Conservation (phyloP, 2,113 vertebrate genomes). For the Vimba vimba region DNA sequence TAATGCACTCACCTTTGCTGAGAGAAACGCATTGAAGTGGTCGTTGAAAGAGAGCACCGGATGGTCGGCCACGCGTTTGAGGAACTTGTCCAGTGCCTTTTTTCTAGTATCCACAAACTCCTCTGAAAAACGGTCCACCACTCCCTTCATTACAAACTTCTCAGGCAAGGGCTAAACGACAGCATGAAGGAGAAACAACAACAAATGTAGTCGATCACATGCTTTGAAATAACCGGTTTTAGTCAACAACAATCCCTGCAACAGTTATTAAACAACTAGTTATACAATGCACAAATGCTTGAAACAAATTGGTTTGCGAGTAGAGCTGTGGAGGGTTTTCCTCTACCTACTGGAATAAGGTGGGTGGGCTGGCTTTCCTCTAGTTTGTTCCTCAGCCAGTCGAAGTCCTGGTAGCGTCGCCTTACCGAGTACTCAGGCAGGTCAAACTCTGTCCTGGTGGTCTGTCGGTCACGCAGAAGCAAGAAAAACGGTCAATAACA, state of each 20-base stretch:
- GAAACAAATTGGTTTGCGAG: neutral
- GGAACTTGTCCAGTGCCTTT: slow-evolving; percentile 95
- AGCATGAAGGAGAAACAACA: neutral
- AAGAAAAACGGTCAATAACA: neutral
- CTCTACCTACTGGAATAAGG: slow-evolving; percentile 95
- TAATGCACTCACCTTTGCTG: slow-evolving; percentile 84
- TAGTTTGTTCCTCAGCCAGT: slow-evolving; percentile 93
- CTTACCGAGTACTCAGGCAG: slow-evolving; percentile 93
- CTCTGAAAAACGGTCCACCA: slow-evolving; percentile 97
- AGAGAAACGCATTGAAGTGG: slow-evolving; percentile 90
- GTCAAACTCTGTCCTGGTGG: slow-evolving; percentile 92
- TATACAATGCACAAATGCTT: neutral
- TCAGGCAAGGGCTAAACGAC: slow-evolving; percentile 89
- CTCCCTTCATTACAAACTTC: slow-evolving; percentile 98
- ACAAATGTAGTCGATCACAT: neutral
- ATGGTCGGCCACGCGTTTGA: slow-evolving; percentile 94
- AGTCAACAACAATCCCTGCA: neutral
- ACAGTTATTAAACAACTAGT: neutral
- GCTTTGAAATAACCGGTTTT: neutral
- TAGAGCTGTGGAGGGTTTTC: slow-evolving; percentile 32
- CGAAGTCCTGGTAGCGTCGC: slow-evolving; percentile 96
- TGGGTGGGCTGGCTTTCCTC: slow-evolving; percentile 97
- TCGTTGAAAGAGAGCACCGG: slow-evolving; percentile 97
- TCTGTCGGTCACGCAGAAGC: slow-evolving; percentile 73
- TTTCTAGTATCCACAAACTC: slow-evolving; percentile 97